Evolutionary conservation across 1,140 invertebrate species (phyloP).

Genomic region (Piezodorus guildinii): DNA sequence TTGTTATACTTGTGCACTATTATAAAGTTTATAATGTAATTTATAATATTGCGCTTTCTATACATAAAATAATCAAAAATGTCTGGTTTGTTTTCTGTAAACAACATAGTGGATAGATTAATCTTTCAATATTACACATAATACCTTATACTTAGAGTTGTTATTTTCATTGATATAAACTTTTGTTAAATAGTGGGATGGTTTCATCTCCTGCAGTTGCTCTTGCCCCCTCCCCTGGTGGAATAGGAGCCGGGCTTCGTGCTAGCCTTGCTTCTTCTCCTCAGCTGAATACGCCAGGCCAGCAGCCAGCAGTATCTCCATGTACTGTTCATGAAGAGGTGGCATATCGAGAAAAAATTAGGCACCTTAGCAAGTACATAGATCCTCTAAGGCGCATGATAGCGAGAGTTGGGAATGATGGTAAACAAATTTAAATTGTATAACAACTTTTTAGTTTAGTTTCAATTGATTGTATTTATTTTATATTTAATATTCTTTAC

Average conservation of each 20-base stretch:
- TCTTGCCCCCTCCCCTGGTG: conserved; percentile 49
- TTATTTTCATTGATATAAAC: too few relatives aligned
- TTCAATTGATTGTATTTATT: background rate
- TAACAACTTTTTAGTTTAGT: conserved; percentile 15
- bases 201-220: conserved; percentile 56
- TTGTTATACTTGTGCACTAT: too few relatives aligned
- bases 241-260: conserved; percentile 40
- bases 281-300: conserved; percentile 58
- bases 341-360: conserved; percentile 80
- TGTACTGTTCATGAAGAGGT: conserved; percentile 64
- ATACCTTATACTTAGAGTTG: too few relatives aligned
- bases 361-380: conserved; percentile 84
- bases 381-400: conserved; percentile 83
- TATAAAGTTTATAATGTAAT: too few relatives aligned
- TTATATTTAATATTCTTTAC: background rate
- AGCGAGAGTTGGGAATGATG: conserved; percentile 69
- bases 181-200: conserved; percentile 35
- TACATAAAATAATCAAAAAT: too few relatives aligned
- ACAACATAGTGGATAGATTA: too few relatives aligned
- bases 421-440: conserved; percentile 39
- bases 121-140: too few relatives aligned
- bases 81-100: too few relatives aligned
- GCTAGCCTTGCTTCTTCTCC: conserved; percentile 64
- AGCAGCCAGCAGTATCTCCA: conserved; percentile 51
- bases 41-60: too few relatives aligned